Evolutionary conservation across 2,113 vertebrate genomes (phyloP).

Genomic region (Dicaeum eximium): DNA sequence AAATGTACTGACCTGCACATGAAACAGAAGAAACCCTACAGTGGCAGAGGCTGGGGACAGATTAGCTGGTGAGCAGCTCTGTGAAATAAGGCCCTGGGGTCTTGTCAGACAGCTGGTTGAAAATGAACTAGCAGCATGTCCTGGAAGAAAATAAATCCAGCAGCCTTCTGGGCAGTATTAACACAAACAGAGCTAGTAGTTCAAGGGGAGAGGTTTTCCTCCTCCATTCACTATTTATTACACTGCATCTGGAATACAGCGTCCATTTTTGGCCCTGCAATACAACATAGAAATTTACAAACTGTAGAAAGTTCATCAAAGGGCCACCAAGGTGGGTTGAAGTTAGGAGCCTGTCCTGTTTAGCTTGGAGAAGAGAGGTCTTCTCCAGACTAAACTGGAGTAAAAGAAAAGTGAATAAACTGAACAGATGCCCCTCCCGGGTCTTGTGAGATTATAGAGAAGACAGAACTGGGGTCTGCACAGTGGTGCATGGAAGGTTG

Average conservation of each 20-base stretch:
- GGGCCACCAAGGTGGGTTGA: background rate
- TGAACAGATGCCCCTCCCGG: fast-evolving
- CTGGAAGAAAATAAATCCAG: background rate
- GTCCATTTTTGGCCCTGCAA: background rate
- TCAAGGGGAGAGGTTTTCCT: background rate
- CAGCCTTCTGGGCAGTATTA: background rate
- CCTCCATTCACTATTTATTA: background rate
- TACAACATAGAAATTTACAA: background rate
- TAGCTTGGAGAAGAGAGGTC: background rate
- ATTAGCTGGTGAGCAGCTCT: background rate
- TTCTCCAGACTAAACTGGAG: background rate
- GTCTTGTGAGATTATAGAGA: background rate
- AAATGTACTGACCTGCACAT: background rate
- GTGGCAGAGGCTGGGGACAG: background rate
- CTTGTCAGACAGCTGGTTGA: background rate
- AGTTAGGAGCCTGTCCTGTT: background rate
- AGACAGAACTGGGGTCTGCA: background rate
- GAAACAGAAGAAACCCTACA: background rate
- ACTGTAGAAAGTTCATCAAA: background rate
- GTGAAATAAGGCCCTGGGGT: background rate
- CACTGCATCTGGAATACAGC: background rate
- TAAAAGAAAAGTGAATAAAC: background rate
- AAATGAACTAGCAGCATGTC: background rate
- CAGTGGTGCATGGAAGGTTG: background rate
- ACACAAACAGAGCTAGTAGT: background rate